Evolutionary conservation across 2,797 vertebrate species (phyloP).

Genomic region (Ctenopoma multispine): DNA sequence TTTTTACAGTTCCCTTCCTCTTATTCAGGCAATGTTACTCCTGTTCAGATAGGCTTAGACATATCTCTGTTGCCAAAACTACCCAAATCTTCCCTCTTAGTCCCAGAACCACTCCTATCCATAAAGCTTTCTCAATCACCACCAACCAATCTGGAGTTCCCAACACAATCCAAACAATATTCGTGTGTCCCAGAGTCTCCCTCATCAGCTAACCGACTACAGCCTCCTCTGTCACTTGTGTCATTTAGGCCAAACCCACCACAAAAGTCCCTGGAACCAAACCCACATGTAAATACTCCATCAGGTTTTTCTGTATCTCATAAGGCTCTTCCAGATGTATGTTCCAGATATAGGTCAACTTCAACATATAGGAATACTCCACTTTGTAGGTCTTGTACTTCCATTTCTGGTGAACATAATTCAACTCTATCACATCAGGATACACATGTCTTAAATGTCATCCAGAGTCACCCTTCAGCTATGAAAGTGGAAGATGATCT

Average conservation of each 20-base stretch:
- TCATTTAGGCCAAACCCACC: constrained; percentile 20
- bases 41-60: constrained; percentile 22
- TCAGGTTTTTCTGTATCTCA: constrained; percentile 14
- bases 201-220: constrained; percentile 40
- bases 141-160: constrained; percentile 43
- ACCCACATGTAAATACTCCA: not conserved
- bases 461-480: constrained; percentile 1
- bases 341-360: constrained; percentile 13
- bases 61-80: constrained; percentile 38
- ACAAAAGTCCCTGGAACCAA: constrained; percentile 1
- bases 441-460: constrained; percentile 1
- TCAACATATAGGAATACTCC: constrained; percentile 10
- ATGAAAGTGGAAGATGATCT: constrained; percentile 20
- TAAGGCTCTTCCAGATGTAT: constrained; percentile 2
- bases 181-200: constrained; percentile 31
- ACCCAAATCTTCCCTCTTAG: constrained; percentile 37
- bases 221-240: constrained; percentile 25
- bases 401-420: constrained; percentile 7
- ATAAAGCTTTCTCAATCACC: constrained; percentile 40
- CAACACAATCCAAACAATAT: constrained; percentile 49
- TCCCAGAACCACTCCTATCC: constrained; percentile 38
- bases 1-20: not conserved
- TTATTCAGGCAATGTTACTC: constrained; percentile 21
- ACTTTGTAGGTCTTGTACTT: constrained; percentile 10
- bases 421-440: constrained; percentile 29